Percentiles rank a stretch among this genome's conserved stretches.
Conservation (phyloP, 2,888 invertebrate genomes). For the Eupithecia subfuscata region DNA sequence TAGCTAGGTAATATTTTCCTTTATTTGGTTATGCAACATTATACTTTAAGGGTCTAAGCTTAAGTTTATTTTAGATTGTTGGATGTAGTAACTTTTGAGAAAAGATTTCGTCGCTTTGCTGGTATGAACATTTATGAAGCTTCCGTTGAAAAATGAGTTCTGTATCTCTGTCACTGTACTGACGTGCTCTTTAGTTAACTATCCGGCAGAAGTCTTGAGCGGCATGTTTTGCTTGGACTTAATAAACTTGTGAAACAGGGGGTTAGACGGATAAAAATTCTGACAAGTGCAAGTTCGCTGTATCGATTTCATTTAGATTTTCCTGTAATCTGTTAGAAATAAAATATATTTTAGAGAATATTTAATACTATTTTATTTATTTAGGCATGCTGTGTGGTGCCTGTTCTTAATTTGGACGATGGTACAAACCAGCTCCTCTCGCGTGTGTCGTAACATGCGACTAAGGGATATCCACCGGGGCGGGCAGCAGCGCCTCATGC, state of each 20-base stretch:
- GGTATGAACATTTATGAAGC: slow-evolving; percentile 14
- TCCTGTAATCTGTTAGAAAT: neutral
- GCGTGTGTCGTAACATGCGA: no score
- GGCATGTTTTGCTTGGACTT: no score
- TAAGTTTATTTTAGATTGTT: slow-evolving; percentile 39
- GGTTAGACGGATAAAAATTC: neutral
- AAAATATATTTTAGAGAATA: neutral
- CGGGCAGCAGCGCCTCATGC: no score
- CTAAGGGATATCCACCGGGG: no score
- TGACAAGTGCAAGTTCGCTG: neutral
- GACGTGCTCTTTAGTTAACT: neutral
- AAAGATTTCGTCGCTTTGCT: slow-evolving; percentile 30
- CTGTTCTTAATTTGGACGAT: no score
- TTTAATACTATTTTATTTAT: no score
- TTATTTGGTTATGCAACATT: slow-evolving; percentile 39
- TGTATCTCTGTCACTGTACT: neutral
- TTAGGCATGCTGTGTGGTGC: no score
- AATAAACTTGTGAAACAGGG: neutral
- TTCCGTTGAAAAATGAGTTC: slow-evolving; percentile 22
- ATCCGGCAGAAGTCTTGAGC: no score
- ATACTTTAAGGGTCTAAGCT: slow-evolving; percentile 35
- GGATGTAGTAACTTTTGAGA: slow-evolving; percentile 27
- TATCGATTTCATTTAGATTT: neutral
- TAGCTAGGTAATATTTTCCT: slow-evolving; percentile 42
- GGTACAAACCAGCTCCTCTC: no score